Percentiles rank a stretch among this genome's conserved stretches.
Conservation (phyloP, 2,113 vertebrate genomes). For the Macheiramphus alcinus region DNA sequence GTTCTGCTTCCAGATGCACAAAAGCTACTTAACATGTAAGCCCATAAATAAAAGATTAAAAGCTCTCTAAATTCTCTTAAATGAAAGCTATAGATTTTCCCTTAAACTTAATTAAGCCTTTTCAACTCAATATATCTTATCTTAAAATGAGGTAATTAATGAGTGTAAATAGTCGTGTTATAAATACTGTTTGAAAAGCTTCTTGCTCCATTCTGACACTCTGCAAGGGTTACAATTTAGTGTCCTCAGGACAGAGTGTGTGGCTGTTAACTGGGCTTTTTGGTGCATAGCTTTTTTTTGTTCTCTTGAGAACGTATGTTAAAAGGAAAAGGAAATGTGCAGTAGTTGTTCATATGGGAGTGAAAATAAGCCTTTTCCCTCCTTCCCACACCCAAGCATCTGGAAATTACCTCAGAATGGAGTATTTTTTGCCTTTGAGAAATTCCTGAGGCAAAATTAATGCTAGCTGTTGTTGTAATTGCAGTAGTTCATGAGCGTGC, state of each 20-base stretch:
- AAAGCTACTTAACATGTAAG: background rate
- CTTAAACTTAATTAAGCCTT: background rate
- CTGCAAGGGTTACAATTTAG: background rate
- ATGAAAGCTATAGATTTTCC: background rate
- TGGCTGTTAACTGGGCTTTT: background rate
- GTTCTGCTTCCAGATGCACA: background rate
- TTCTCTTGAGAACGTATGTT: background rate
- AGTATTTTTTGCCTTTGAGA: background rate
- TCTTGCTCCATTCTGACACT: background rate
- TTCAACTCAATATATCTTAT: background rate
- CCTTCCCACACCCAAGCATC: background rate
- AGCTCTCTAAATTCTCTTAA: background rate
- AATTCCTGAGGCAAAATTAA: background rate
- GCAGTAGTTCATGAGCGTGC: background rate
- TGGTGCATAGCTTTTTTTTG: background rate
- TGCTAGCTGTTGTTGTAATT: background rate
- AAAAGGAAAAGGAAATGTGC: slow-evolving; percentile 16
- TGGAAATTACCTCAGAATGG: background rate
- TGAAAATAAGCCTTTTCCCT: background rate
- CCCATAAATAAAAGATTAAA: background rate
- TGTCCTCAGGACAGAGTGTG: background rate
- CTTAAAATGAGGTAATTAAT: background rate
- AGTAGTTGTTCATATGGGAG: background rate
- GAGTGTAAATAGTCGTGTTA: background rate
- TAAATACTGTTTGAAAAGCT: background rate